Evolutionary conservation across 2,797 vertebrate species (phyloP), one percentile per base, ranked within the genome.

Genomic region (Pangasius sanitwongsei): DNA sequence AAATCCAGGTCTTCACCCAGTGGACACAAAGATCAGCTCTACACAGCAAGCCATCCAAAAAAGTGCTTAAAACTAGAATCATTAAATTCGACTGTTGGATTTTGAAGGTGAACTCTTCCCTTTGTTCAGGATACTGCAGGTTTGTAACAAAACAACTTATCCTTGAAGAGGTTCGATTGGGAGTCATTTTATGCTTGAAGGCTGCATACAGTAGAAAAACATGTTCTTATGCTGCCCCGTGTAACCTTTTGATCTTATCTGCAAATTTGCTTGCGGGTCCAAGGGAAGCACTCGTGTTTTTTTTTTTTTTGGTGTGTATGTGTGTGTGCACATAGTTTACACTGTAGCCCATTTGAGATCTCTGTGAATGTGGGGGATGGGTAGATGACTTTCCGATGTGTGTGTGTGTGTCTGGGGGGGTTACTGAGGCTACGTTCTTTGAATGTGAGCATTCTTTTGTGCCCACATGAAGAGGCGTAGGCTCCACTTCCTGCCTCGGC

Each of bases 401-500:
- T 86, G 50, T 81, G 63, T 86, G 67, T 55, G 31, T 20, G 37
- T 61, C 80, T 74, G 63, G 82, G 13, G 82, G 44, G 87, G 78
- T 74, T 87, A 89, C 86, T 90, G 65, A 78, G 81, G 80, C 69
- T 84, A 84, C 72, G 90, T 89, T 90, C 87, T 92, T 87, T 90
- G 86, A 89, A 87, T 90, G 89, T 80, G 86, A 85, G 70, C 89
- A 89, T 94, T 94, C 88, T 92, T 93, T 88, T 91, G 87, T 92
- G 91, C 92, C 93, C 91, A 91, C 86, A 87, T 92, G 87, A 89
- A 91, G 89, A 92, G 89, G 92, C 89, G 89, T 91, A 70, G 59
- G 91, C 93, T 93, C 61, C 91, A 93, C 92, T 94, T 94, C 93
- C 92, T 94, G 91, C 91, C 90, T 92, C 90, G 94, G 92, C 92